phyloP scores from a whole-genome alignment of 2,113 vertebrate genomes.

The Stegastes partitus region DNA sequence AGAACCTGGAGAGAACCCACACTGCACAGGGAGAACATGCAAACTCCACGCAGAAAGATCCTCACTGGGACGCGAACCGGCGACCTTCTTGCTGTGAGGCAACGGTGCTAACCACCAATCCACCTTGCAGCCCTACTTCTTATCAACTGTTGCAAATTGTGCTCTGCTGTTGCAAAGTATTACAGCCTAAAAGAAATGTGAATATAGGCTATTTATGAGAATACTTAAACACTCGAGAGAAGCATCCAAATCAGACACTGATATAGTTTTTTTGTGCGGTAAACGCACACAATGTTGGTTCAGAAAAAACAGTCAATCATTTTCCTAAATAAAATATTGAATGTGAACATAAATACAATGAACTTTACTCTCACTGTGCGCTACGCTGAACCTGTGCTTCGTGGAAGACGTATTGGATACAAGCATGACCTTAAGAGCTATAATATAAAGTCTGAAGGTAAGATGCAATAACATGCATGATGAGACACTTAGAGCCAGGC shows the following conservation, averaged over 20 bases:
- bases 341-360: conserved; percentile 26
- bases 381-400: background rate
- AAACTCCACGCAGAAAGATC: no score
- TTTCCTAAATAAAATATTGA: no score
- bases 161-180: background rate
- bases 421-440: background rate
- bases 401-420: background rate
- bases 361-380: background rate
- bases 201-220: no score
- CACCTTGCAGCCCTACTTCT: no score
- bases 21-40: no score
- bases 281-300: background rate
- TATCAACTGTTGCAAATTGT: background rate
- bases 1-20: no score
- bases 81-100: no score
- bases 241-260: background rate
- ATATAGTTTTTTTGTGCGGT: background rate
- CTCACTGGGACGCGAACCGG: no score
- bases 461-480: background rate
- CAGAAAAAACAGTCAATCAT: conserved; percentile 20
- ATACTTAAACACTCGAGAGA: no score
- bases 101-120: no score
- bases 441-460: background rate
- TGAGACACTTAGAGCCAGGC: no score
- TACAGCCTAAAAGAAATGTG: background rate